Evolutionary conservation across 2,888 invertebrate species (phyloP).

Genomic region (Steinernema scapterisci): DNA sequence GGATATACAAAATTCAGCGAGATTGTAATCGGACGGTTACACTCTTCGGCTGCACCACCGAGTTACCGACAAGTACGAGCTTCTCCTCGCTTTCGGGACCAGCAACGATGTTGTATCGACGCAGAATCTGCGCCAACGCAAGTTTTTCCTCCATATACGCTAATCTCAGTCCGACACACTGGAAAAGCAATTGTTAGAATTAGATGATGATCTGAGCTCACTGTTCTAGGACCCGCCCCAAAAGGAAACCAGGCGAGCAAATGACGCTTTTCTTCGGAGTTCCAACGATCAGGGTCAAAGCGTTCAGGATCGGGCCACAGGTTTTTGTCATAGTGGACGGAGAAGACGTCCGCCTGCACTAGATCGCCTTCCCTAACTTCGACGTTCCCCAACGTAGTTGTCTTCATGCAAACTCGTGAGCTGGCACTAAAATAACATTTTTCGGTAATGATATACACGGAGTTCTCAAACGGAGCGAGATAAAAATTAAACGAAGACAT

Average conservation of each 20-base stretch:
- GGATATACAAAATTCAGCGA: too few relatives aligned
- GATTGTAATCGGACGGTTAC: constrained; percentile 5
- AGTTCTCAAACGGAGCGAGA: constrained; percentile 8
- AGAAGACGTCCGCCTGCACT: constrained; percentile 54
- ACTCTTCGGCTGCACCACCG: neutral
- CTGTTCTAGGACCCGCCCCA: constrained; percentile 47
- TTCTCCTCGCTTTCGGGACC: constrained; percentile 46
- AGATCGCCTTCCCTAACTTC: constrained; percentile 53
- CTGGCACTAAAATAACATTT: constrained; percentile 55
- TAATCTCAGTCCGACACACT: constrained; percentile 59
- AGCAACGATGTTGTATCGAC: constrained; percentile 45
- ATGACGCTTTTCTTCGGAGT: constrained; percentile 37
- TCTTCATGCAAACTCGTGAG: constrained; percentile 47
- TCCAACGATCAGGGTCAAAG: constrained; percentile 61
- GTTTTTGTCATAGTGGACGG: constrained; percentile 54
- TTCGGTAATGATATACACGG: too few relatives aligned
- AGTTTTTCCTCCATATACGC: constrained; percentile 62
- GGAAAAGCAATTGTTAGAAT: neutral
- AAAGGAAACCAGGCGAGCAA: constrained; percentile 46
- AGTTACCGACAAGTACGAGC: neutral
- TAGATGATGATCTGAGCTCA: neutral
- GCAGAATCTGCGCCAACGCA: constrained; percentile 50
- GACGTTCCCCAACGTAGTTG: constrained; percentile 50
- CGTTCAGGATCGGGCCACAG: constrained; percentile 63
- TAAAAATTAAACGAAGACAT: constrained; percentile 22